phyloP scores from a whole-genome alignment of 1,140 invertebrate species.

The Cydia amplana region DNA sequence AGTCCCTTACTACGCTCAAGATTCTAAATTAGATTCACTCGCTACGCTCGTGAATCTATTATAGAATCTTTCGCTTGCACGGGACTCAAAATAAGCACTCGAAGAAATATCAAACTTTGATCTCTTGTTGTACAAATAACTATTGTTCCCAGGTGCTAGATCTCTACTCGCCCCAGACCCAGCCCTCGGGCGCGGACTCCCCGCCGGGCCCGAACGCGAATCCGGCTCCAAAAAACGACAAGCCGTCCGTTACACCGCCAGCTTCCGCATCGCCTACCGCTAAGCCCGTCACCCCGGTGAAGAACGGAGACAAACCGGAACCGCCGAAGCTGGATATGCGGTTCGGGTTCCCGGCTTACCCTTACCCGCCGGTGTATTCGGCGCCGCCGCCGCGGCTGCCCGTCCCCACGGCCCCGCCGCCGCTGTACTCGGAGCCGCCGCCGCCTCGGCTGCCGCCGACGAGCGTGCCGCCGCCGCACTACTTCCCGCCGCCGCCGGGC shows the following conservation, averaged over 20 bases:
- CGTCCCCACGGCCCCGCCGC: slow-evolving; percentile 42
- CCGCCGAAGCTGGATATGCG: slow-evolving; percentile 62
- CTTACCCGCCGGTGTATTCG: slow-evolving; percentile 63
- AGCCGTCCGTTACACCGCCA: slow-evolving; percentile 75
- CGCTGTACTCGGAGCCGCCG: slow-evolving; percentile 56
- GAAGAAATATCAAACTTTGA: too few relatives aligned
- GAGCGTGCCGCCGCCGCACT: slow-evolving; percentile 65
- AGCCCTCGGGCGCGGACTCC: slow-evolving; percentile 81
- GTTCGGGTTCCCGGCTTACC: slow-evolving; percentile 60
- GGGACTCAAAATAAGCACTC: too few relatives aligned
- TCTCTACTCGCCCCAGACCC: slow-evolving; percentile 87
- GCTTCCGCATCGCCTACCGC: slow-evolving; percentile 74
- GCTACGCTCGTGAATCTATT: too few relatives aligned
- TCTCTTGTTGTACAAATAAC: too few relatives aligned
- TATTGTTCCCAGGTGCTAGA: slow-evolving; percentile 87
- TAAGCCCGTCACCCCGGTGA: slow-evolving; percentile 62
- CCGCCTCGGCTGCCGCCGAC: slow-evolving; percentile 58
- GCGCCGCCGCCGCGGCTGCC: slow-evolving; percentile 54
- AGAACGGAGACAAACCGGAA: slow-evolving; percentile 72
- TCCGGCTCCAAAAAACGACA: slow-evolving; percentile 72
- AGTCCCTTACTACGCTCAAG: too few relatives aligned
- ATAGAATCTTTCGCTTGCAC: too few relatives aligned
- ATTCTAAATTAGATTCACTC: too few relatives aligned
- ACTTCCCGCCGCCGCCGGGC: slow-evolving; percentile 56
- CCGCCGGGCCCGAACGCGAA: slow-evolving; percentile 78